Evolutionary conservation across 2,113 vertebrate genomes (phyloP).

Genomic region (Antigone vipio): DNA sequence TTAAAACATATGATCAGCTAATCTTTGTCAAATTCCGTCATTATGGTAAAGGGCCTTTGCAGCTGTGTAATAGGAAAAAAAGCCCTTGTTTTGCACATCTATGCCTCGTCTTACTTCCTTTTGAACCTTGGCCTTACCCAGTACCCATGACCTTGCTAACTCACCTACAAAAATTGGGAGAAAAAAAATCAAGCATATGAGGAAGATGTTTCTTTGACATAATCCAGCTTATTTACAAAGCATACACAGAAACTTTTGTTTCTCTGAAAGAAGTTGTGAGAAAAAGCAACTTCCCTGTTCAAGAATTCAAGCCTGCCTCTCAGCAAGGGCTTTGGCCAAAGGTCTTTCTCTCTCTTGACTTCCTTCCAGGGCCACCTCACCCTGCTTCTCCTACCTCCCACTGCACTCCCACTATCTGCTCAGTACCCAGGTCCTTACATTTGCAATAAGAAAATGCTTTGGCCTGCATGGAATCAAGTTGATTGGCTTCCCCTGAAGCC

Average conservation of each 20-base stretch:
- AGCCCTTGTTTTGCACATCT: background rate
- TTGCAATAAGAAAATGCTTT: background rate
- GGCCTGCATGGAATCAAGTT: background rate
- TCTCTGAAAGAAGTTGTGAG: background rate
- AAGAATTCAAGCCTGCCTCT: background rate
- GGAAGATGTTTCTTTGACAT: background rate
- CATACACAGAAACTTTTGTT: background rate
- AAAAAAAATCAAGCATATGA: background rate
- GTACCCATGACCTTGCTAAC: background rate
- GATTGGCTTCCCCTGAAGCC: background rate
- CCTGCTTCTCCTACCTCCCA: background rate
- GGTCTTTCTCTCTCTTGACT: background rate
- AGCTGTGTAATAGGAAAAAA: background rate
- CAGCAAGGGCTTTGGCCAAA: background rate
- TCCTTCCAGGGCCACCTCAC: background rate
- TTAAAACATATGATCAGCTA: background rate
- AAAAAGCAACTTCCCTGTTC: background rate
- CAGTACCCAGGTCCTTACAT: background rate
- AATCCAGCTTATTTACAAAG: background rate
- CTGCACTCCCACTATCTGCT: background rate
- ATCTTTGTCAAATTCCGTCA: conserved; percentile 1
- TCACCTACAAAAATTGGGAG: background rate
- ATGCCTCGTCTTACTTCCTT: background rate
- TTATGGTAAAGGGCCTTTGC: background rate
- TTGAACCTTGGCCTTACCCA: background rate